These are phyloP conservation scores for Tetheella fluctuosa DNA, from an alignment of 2,888 invertebrate genomes.

Conservation along the genomic window DNA sequence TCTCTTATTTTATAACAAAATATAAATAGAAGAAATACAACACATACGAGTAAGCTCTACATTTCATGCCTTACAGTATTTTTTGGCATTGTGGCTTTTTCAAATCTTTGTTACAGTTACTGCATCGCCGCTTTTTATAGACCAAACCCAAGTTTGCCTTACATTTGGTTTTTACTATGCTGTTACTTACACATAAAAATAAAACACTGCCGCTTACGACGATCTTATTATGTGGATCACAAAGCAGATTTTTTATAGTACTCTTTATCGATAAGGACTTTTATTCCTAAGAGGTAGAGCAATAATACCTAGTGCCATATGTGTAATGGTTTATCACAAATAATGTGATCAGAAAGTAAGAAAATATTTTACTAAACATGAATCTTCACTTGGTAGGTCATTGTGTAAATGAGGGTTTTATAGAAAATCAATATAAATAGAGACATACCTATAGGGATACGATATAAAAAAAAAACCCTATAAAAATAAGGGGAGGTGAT, in stretches of 20 bases:
- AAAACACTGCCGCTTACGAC: constrained; percentile 16
- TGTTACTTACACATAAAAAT: constrained; percentile 21
- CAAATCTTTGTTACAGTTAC: constrained; percentile 7
- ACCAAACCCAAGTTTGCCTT: constrained; percentile 13
- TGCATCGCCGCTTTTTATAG: constrained; percentile 14
- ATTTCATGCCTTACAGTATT: background rate
- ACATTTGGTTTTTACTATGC: constrained; percentile 19
- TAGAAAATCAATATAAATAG: no score
- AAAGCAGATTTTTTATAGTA: constrained; percentile 12
- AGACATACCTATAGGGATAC: no score
- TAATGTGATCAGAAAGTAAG: no score
- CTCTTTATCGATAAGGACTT: background rate
- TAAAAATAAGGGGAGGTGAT: no score
- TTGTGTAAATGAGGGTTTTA: no score
- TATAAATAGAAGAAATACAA: background rate
- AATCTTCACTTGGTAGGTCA: no score
- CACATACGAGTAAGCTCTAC: background rate
- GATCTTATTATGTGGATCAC: constrained; percentile 16
- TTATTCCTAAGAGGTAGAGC: no score
- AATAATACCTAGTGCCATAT: no score
- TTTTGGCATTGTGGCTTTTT: constrained; percentile 2
- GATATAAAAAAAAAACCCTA: no score
- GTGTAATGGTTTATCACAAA: no score
- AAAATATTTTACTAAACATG: no score
- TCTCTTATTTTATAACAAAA: background rate